Percentiles rank a stretch among this genome's conserved stretches.
Conservation (phyloP, 2,113 vertebrate species). For the Callorhinus ursinus region DNA sequence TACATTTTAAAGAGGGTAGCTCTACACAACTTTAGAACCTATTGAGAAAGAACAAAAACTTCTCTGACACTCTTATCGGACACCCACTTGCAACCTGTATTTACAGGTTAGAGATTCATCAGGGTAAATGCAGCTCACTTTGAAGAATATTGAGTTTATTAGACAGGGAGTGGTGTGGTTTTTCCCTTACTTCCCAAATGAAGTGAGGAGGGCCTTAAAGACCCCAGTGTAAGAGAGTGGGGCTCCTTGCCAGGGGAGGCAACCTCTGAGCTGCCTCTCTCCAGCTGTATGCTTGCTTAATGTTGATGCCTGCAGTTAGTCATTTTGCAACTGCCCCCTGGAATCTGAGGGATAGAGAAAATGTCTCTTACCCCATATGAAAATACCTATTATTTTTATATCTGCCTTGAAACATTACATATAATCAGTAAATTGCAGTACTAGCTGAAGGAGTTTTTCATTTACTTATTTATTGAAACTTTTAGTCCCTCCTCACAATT, state of each 20-base stretch:
- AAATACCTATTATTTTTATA: not conserved
- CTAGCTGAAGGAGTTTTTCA: not conserved
- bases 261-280: not conserved
- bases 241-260: accelerated
- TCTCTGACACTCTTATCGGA: not conserved
- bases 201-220: not conserved
- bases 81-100: not conserved
- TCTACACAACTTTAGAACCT: not conserved
- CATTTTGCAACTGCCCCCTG: not conserved
- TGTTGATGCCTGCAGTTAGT: too few species aligned
- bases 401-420: not conserved
- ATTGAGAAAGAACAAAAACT: not conserved
- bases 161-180: too few species aligned
- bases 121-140: not conserved
- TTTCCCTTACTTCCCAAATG: not conserved
- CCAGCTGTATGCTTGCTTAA: too few species aligned
- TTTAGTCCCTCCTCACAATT: not conserved
- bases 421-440: not conserved
- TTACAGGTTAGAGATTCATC: not conserved
- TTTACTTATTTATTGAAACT: not conserved
- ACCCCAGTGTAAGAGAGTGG: accelerated
- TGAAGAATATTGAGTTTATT: not conserved
- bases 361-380: not conserved
- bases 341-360: not conserved
- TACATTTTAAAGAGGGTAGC: not conserved